Evolutionary conservation across 2,888 invertebrate species (phyloP).

Genomic region (Corbicula japonica): DNA sequence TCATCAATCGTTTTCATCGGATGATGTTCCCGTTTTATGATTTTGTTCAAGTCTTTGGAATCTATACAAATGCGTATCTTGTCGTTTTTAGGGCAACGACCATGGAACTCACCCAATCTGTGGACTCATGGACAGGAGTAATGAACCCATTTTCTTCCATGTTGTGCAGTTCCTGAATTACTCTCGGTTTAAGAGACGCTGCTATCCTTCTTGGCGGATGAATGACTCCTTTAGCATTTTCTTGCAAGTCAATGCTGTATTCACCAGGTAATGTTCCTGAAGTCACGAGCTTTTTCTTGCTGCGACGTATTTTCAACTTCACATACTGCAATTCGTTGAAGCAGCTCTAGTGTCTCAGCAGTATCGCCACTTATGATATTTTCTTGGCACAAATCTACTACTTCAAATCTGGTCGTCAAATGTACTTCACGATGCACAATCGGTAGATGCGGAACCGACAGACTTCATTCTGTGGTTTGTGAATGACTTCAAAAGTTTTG

Average conservation of each 20-base stretch:
- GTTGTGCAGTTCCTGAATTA: constrained; percentile 62
- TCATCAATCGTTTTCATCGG: constrained; percentile 71
- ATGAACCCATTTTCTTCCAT: constrained; percentile 68
- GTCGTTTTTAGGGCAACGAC: constrained; percentile 57
- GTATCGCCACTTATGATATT: constrained; percentile 39
- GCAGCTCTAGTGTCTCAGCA: constrained; percentile 29
- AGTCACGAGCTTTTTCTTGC: constrained; percentile 22
- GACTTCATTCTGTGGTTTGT: constrained; percentile 43
- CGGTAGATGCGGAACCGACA: constrained; percentile 15
- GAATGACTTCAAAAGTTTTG: constrained; percentile 40
- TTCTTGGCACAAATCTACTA: too few relatives aligned
- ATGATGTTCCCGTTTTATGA: constrained; percentile 59
- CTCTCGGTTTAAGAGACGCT: constrained; percentile 33
- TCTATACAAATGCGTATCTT: constrained; percentile 70
- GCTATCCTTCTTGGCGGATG: constrained; percentile 30
- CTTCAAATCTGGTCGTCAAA: too few relatives aligned
- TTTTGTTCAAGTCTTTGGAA: constrained; percentile 65
- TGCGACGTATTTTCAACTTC: constrained; percentile 46
- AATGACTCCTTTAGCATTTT: constrained; percentile 40
- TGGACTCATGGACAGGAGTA: constrained; percentile 59
- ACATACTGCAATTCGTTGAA: constrained; percentile 12
- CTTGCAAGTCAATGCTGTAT: constrained; percentile 52
- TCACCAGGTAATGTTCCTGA: constrained; percentile 60
- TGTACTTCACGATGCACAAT: too few relatives aligned
- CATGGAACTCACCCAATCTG: constrained; percentile 72